Evolutionary conservation across 2,888 invertebrate species (phyloP).

Genomic region (Hirtodrosophila cameraria): DNA sequence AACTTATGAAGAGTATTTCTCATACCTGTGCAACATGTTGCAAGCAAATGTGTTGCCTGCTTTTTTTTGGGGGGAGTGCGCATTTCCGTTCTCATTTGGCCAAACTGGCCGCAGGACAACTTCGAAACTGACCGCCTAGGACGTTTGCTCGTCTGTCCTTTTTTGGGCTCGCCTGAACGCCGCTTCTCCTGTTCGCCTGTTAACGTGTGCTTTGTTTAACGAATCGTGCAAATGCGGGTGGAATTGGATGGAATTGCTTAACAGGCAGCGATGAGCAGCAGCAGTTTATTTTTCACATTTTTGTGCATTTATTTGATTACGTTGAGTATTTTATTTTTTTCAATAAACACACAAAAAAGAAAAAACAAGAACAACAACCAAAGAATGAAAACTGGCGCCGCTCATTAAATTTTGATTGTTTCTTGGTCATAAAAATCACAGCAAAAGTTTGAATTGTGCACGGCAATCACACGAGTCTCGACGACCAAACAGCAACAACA

Average conservation of each 20-base stretch:
- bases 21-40: slow-evolving; percentile 7
- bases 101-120: slow-evolving; percentile 50
- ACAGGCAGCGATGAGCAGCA: slow-evolving; percentile 48
- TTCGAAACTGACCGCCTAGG: slow-evolving; percentile 58
- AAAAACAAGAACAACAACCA: neutral
- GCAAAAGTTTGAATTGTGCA: slow-evolving; percentile 58
- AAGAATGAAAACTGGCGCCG: slow-evolving; percentile 64
- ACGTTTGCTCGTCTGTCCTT: slow-evolving; percentile 11
- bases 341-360: slow-evolving; percentile 57
- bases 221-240: slow-evolving; percentile 84
- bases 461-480: slow-evolving; percentile 50
- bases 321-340: slow-evolving; percentile 73
- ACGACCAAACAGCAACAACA: slow-evolving; percentile 29
- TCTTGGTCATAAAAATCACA: slow-evolving; percentile 73
- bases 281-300: slow-evolving; percentile 70
- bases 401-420: slow-evolving; percentile 79
- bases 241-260: slow-evolving; percentile 32
- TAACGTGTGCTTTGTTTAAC: slow-evolving; percentile 84
- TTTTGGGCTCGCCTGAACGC: neutral
- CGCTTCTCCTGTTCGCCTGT: slow-evolving; percentile 23
- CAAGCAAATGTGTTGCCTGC: slow-evolving; percentile 50
- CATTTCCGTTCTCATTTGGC: slow-evolving; percentile 27
- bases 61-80: slow-evolving; percentile 14
- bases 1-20: neutral
- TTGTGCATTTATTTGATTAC: slow-evolving; percentile 73